These are phyloP conservation scores for Porites divaricata DNA, from an alignment of 92 coral and sea anemone species.

Conservation along the genomic window DNA sequence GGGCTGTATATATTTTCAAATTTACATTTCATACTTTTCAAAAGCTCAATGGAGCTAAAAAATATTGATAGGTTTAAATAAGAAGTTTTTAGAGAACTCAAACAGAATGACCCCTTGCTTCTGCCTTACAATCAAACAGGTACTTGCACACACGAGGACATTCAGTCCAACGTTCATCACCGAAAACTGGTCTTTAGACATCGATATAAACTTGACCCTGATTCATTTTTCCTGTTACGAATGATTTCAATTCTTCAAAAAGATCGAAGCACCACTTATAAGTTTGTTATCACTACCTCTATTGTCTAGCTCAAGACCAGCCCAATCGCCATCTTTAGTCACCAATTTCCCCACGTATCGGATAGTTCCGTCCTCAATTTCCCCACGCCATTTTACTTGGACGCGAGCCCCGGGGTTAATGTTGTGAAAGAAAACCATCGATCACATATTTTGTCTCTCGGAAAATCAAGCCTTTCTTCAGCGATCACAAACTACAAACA, in stretches of 20 bases:
- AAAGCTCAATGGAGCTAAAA: too few relatives aligned
- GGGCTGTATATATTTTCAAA: too few relatives aligned
- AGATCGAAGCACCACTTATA: not conserved
- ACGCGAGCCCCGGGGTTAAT: slow-evolving; percentile 89
- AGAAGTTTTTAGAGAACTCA: too few relatives aligned
- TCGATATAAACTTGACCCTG: not conserved
- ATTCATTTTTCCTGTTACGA: not conserved
- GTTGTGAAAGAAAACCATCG: slow-evolving; percentile 90
- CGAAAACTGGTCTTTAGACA: not conserved
- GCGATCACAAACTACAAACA: slow-evolving; percentile 18
- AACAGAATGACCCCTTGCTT: not conserved
- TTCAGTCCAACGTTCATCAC: not conserved
- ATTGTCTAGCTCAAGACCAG: slow-evolving; percentile 91
- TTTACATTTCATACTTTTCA: too few relatives aligned
- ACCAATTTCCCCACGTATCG: slow-evolving; percentile 89
- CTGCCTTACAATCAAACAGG: not conserved
- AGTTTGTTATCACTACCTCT: slow-evolving; percentile 62
- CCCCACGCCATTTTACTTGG: slow-evolving; percentile 90
- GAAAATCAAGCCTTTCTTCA: not conserved
- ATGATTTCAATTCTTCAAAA: not conserved
- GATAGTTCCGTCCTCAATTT: slow-evolving; percentile 81
- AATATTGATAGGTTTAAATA: too few relatives aligned
- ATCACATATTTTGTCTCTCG: not conserved
- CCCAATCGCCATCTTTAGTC: slow-evolving; percentile 92
- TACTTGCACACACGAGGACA: not conserved